Percentiles rank a stretch among this genome's conserved stretches.
phyloP scores from a whole-genome alignment of 2,797 vertebrate species.

The Onychomys torridus region DNA sequence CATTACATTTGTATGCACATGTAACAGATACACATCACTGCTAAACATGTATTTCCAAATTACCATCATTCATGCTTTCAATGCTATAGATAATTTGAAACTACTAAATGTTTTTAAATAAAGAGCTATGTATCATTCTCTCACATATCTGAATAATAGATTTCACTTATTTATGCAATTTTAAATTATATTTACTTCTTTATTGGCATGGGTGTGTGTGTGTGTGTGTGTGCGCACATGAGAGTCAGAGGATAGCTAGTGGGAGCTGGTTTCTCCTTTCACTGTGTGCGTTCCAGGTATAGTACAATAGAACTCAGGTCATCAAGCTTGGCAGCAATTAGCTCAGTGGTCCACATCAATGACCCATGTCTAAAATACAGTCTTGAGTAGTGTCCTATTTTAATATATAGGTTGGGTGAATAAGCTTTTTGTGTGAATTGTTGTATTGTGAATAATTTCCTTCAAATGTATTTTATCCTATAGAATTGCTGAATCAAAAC shows the following conservation, averaged over 20 bases:
- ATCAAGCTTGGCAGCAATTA: neutral
- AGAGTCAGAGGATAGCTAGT: neutral
- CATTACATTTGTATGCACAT: neutral
- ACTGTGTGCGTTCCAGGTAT: neutral
- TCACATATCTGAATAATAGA: neutral
- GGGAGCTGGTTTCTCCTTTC: neutral
- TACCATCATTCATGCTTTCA: constrained; percentile 11
- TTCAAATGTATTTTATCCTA: neutral
- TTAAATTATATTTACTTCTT: neutral
- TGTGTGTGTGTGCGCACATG: no score
- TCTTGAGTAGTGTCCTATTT: neutral
- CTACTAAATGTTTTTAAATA: neutral
- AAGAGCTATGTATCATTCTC: neutral
- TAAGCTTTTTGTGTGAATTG: neutral
- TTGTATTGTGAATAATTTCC: neutral
- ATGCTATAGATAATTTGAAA: neutral
- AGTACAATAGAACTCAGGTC: neutral
- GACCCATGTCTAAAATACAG: neutral
- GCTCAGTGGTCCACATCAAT: neutral
- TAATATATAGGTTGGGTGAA: neutral
- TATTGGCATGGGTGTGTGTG: neutral
- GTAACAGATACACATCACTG: neutral
- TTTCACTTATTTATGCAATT: neutral
- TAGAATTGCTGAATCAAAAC: constrained; percentile 21
- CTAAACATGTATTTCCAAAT: neutral